These are phyloP conservation scores for Fragum fragum DNA, from an alignment of 2,888 invertebrate genomes.

Conservation along the genomic window DNA sequence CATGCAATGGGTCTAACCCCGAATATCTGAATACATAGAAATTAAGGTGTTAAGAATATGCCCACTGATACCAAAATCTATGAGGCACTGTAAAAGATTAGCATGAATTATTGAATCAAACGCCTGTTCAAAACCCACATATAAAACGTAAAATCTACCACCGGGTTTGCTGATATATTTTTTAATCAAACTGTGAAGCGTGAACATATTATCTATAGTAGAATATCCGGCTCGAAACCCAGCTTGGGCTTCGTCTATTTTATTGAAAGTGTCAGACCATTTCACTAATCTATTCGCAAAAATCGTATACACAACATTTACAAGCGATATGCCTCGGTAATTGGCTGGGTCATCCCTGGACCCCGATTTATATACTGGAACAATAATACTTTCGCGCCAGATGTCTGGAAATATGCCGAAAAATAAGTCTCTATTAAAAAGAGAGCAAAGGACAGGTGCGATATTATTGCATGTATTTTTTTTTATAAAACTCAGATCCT, in stretches of 20 bases:
- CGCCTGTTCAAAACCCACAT: background rate
- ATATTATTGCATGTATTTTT: too few relatives aligned
- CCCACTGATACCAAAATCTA: too few relatives aligned
- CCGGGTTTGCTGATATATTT: too few relatives aligned
- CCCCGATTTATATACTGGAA: too few relatives aligned
- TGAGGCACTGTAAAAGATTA: background rate
- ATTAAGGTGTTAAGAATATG: background rate
- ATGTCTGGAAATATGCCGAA: background rate
- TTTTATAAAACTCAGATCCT: background rate
- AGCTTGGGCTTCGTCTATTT: constrained; percentile 12
- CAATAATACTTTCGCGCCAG: constrained; percentile 1
- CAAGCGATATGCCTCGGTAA: background rate
- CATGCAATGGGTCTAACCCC: background rate
- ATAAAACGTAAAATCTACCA: too few relatives aligned
- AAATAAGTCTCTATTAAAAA: background rate
- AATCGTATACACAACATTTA: background rate
- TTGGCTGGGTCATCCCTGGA: too few relatives aligned
- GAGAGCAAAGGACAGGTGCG: too few relatives aligned
- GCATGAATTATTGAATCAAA: background rate
- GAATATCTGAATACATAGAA: constrained; percentile 3
- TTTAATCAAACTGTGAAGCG: background rate
- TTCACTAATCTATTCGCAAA: background rate
- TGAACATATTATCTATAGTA: background rate
- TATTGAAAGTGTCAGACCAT: constrained; percentile 12
- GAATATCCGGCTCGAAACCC: constrained; percentile 15